Evolutionary conservation across 1,140 invertebrate species (phyloP).

Genomic region (Theocolax elegans): DNA sequence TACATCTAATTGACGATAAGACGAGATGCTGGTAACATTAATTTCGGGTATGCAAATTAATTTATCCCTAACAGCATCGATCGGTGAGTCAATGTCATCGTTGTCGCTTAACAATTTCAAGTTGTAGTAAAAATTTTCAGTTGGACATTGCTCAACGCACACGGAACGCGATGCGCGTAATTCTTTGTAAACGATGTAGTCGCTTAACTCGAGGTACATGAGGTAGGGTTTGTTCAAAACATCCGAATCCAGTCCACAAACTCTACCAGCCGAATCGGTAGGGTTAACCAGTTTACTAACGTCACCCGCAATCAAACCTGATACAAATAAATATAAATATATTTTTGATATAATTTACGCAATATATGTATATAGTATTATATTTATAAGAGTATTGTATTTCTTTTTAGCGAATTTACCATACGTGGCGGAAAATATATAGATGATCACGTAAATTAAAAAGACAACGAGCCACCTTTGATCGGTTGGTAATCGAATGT

Average conservation of each 20-base stretch:
- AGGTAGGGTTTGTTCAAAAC: slow-evolving; percentile 78
- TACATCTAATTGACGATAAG: slow-evolving; percentile 50
- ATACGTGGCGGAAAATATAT: no score
- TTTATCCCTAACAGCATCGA: slow-evolving; percentile 56
- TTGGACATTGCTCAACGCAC: slow-evolving; percentile 83
- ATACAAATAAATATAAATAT: no score
- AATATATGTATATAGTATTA: no score
- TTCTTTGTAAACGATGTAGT: slow-evolving; percentile 70
- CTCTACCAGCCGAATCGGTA: slow-evolving; percentile 77
- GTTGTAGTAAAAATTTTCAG: slow-evolving; percentile 54
- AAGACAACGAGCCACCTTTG: no score
- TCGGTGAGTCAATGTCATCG: no score
- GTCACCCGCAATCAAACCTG: no score
- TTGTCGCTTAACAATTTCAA: neutral
- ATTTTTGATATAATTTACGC: neutral
- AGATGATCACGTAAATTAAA: no score
- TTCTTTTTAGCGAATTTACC: no score
- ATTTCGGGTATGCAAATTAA: slow-evolving; percentile 78
- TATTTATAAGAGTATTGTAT: no score
- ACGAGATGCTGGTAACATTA: slow-evolving; percentile 51
- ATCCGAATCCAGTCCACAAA: slow-evolving; percentile 79
- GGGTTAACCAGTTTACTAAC: slow-evolving; percentile 63
- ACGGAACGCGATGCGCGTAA: slow-evolving; percentile 90
- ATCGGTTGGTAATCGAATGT: no score
- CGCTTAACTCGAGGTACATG: slow-evolving; percentile 86